Evolutionary conservation across 1,140 invertebrate genomes (phyloP).

Genomic region (Hyles vespertilio): DNA sequence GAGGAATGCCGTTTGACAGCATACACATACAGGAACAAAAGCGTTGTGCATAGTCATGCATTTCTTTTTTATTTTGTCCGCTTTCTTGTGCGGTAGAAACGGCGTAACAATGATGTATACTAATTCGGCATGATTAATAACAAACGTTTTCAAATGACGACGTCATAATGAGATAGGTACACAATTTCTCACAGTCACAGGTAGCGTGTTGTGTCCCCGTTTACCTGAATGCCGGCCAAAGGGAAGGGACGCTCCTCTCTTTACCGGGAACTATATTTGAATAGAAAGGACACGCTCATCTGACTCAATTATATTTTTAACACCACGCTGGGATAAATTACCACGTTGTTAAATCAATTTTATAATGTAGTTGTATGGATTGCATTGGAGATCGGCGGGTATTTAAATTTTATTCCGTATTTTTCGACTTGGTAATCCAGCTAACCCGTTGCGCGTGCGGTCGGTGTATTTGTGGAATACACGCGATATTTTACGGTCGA

Average conservation of each 20-base stretch:
- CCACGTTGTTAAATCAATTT: slow-evolving; percentile 13
- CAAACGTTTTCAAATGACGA: slow-evolving; percentile 16
- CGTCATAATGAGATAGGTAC: slow-evolving; percentile 17
- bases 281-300: slow-evolving; percentile 35
- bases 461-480: slow-evolving; percentile 14
- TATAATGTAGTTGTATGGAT: too few species aligned
- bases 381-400: too few species aligned
- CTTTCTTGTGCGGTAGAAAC: slow-evolving; percentile 42
- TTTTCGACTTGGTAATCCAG: too few species aligned
- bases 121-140: slow-evolving; percentile 12
- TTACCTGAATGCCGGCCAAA: slow-evolving; percentile 49
- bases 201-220: slow-evolving; percentile 46
- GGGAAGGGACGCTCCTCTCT: slow-evolving; percentile 45
- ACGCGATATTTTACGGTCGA: slow-evolving; percentile 40
- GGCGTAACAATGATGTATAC: slow-evolving; percentile 15
- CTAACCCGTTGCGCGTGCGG: too few species aligned
- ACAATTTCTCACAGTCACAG: slow-evolving; percentile 51
- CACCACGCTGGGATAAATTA: slow-evolving; percentile 15
- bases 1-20: slow-evolving; percentile 72
- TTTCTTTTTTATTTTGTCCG: slow-evolving; percentile 51
- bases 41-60: slow-evolving; percentile 64
- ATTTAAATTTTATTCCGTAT: too few species aligned
- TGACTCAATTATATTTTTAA: slow-evolving; percentile 9
- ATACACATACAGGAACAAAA: slow-evolving; percentile 73
- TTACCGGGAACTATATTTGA: slow-evolving; percentile 51